These are phyloP conservation scores for Phthorimaea operculella DNA, from an alignment of 1,140 invertebrate genomes.

Conservation along the genomic window DNA sequence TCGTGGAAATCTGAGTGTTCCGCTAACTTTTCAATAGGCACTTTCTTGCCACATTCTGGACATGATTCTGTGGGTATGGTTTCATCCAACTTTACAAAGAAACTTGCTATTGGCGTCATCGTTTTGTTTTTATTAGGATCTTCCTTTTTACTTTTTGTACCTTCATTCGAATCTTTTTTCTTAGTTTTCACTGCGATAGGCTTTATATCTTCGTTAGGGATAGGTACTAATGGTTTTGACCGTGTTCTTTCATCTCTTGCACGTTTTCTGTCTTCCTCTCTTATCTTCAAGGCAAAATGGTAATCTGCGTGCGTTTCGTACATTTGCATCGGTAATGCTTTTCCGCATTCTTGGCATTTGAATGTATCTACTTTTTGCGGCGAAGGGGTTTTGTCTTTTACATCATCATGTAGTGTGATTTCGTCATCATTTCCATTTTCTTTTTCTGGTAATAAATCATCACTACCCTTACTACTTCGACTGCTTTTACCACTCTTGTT, in stretches of 20 bases:
- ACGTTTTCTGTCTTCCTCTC: slow-evolving; percentile 62
- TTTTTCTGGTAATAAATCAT: neutral
- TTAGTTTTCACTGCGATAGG: slow-evolving; percentile 19
- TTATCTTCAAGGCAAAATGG: slow-evolving; percentile 70
- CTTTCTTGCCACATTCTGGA: slow-evolving; percentile 71
- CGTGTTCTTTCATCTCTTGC: slow-evolving; percentile 29
- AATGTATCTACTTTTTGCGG: slow-evolving; percentile 27
- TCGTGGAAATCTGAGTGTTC: slow-evolving; percentile 80
- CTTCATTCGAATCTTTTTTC: slow-evolving; percentile 10
- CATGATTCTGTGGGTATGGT: slow-evolving; percentile 65
- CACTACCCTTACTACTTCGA: neutral
- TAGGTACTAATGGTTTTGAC: slow-evolving; percentile 15
- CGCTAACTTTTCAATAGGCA: slow-evolving; percentile 68
- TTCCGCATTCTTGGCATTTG: slow-evolving; percentile 66
- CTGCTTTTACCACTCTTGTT: neutral
- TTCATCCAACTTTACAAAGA: slow-evolving; percentile 46
- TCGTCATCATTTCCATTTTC: slow-evolving; percentile 4
- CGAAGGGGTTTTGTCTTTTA: neutral
- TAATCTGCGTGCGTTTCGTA: slow-evolving; percentile 70
- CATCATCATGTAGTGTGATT: neutral
- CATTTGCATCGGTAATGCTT: slow-evolving; percentile 54
- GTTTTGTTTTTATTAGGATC: slow-evolving; percentile 21
- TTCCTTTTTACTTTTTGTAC: slow-evolving; percentile 9
- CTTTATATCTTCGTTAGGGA: slow-evolving; percentile 3
- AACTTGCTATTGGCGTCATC: slow-evolving; percentile 39